Evolutionary conservation across 2,797 vertebrate species (phyloP).

Genomic region (Champsocephalus esox): DNA sequence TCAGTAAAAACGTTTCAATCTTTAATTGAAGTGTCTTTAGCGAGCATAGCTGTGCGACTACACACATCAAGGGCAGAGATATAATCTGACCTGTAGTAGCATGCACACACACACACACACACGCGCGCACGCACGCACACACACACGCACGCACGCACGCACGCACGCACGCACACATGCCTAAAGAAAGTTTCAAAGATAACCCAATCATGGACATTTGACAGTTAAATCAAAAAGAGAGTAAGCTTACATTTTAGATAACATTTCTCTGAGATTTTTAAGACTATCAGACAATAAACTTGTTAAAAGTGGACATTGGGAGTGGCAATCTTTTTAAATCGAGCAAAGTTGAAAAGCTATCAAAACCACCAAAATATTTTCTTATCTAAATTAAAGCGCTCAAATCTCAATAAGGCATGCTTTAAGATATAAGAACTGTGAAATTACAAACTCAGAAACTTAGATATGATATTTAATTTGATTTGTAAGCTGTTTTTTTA

Average conservation of each 20-base stretch:
- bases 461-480: conserved; percentile 72
- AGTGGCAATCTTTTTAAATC: conserved; percentile 43
- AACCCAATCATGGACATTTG: conserved; percentile 27
- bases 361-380: conserved; percentile 62
- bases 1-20: too few relatives aligned
- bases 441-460: conserved; percentile 59
- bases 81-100: conserved; percentile 2
- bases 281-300: conserved; percentile 52
- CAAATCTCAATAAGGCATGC: conserved; percentile 56
- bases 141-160: background rate
- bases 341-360: conserved; percentile 39
- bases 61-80: background rate
- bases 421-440: conserved; percentile 55
- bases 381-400: conserved; percentile 71
- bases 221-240: conserved; percentile 17
- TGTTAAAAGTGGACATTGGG: conserved; percentile 57
- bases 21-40: too few relatives aligned
- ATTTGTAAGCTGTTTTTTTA: conserved; percentile 63
- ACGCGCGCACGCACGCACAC: background rate
- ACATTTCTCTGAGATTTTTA: conserved; percentile 16
- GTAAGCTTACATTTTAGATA: conserved; percentile 22
- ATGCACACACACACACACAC: background rate
- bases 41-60: too few relatives aligned
- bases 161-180: background rate
- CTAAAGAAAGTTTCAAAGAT: conserved; percentile 29